Percentiles rank a stretch among this genome's conserved stretches.
phyloP scores from a whole-genome alignment of 92 coral and sea anemone species.

The Epizoanthus stellaris region DNA sequence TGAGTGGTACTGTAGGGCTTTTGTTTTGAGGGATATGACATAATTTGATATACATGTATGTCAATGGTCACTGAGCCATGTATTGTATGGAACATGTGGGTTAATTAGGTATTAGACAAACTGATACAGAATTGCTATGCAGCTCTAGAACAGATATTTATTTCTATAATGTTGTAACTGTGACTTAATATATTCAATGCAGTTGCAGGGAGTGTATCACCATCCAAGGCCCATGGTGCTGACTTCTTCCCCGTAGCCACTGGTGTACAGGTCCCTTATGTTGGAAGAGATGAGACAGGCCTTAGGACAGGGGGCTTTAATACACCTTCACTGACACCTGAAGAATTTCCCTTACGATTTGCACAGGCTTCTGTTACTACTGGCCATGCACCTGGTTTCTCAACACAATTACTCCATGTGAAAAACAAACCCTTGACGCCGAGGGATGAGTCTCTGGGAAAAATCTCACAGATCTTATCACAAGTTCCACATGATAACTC shows the following conservation, averaged over 20 bases:
- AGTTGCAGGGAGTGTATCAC: conserved; percentile 77
- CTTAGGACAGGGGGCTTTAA: conserved; percentile 17
- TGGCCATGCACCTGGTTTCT: conserved; percentile 17
- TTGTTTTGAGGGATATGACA: too few species aligned
- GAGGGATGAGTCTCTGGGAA: conserved; percentile 53
- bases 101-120: too few species aligned
- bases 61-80: too few species aligned
- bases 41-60: too few species aligned
- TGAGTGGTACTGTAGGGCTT: too few species aligned
- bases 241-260: conserved; percentile 94
- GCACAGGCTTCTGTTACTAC: conserved; percentile 38
- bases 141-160: too few species aligned
- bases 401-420: background rate
- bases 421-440: conserved; percentile 10
- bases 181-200: background rate
- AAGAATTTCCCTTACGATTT: conserved; percentile 34
- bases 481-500: conserved; percentile 64
- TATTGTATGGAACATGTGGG: too few species aligned
- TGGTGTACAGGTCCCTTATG: conserved; percentile 95
- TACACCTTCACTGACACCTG: conserved; percentile 35
- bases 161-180: too few species aligned
- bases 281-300: conserved; percentile 84
- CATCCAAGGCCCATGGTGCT: conserved; percentile 83
- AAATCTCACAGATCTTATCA: conserved; percentile 66
- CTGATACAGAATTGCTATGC: too few species aligned